phyloP scores from a whole-genome alignment of 2,113 vertebrate genomes.

The Passer montanus region DNA sequence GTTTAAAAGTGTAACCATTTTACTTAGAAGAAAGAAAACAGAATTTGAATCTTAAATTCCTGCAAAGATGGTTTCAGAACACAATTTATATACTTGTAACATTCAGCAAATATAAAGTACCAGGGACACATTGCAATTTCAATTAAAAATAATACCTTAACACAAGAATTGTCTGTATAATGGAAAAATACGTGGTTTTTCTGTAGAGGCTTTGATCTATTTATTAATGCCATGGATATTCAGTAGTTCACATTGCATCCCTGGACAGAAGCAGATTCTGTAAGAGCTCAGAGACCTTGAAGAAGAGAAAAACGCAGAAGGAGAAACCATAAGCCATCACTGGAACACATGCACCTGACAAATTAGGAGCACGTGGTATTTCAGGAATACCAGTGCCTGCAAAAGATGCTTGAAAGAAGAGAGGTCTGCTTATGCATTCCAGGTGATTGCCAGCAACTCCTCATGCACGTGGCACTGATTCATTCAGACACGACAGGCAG shows the following conservation, averaged over 20 bases:
- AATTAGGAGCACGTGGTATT: not conserved
- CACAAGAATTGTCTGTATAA: not conserved
- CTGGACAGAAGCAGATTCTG: not conserved
- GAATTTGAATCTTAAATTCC: not conserved
- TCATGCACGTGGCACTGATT: not conserved
- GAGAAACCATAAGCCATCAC: not conserved
- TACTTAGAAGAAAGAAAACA: not conserved
- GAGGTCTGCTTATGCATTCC: not conserved
- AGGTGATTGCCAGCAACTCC: not conserved
- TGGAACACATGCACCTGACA: not conserved
- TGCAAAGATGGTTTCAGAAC: not conserved
- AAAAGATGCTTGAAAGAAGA: not conserved
- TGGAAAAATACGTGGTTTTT: rapidly evolving
- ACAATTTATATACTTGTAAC: not conserved
- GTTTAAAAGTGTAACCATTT: not conserved
- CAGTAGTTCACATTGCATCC: not conserved
- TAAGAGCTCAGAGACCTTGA: not conserved
- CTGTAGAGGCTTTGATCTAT: not conserved
- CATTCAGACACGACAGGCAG: not conserved
- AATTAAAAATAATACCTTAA: not conserved
- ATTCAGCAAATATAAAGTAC: not conserved
- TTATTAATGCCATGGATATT: not conserved
- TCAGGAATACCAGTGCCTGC: not conserved
- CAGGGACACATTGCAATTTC: not conserved
- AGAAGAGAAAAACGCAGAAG: not conserved